Percentiles rank a stretch among this genome's conserved stretches.
These are phyloP conservation scores for Lepidocolaptes lacrymiger DNA, from an alignment of 2,797 vertebrate species.

Conservation along the genomic window DNA sequence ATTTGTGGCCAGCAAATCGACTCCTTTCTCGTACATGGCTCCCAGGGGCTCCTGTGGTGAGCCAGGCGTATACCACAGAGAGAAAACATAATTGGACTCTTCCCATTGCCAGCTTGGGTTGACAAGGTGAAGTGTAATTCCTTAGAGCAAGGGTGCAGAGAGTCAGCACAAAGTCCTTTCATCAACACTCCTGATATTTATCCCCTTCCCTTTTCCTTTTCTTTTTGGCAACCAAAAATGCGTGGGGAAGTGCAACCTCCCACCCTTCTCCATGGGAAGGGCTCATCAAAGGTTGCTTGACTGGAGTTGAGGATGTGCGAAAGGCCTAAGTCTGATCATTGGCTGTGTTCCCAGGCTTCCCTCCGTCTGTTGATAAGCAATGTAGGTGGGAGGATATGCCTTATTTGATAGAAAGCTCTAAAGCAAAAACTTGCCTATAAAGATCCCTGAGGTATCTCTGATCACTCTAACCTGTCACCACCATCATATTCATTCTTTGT, in stretches of 20 bases:
- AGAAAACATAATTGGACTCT: background rate
- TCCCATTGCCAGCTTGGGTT: background rate
- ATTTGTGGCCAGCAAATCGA: constrained; percentile 15
- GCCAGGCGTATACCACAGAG: background rate
- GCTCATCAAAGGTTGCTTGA: constrained; percentile 60
- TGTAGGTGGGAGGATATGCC: constrained; percentile 49
- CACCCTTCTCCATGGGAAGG: constrained; percentile 36
- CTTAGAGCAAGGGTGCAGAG: background rate
- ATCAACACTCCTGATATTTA: background rate
- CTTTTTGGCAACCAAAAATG: constrained; percentile 38
- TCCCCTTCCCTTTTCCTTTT: background rate
- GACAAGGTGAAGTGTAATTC: background rate
- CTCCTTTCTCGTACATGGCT: background rate
- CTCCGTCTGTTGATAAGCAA: constrained; percentile 62
- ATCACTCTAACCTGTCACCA: constrained; percentile 34
- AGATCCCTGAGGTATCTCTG: constrained; percentile 71
- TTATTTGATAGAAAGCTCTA: constrained; percentile 63
- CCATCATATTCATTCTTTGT: background rate
- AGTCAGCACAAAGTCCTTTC: constrained; percentile 40
- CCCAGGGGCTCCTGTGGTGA: background rate
- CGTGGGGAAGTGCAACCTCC: constrained; percentile 16
- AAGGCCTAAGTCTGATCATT: constrained; percentile 56
- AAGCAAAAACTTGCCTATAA: constrained; percentile 57
- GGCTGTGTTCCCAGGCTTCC: constrained; percentile 61
- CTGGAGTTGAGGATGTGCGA: constrained; percentile 53